phyloP scores from a whole-genome alignment of 2,113 vertebrate species.

The Oxyruncus cristatus region DNA sequence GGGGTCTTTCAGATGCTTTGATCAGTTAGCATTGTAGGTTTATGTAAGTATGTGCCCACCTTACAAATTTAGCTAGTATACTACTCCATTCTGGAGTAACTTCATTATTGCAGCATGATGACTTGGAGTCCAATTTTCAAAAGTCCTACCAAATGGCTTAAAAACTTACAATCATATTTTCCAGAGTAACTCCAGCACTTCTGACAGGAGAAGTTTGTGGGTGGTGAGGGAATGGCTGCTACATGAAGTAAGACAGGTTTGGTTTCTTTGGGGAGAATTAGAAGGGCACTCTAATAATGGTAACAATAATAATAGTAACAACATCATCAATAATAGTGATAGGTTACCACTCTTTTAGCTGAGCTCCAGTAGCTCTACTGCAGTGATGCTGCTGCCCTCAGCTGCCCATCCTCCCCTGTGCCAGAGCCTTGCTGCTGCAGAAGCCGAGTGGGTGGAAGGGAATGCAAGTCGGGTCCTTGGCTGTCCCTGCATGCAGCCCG shows the following conservation, averaged over 20 bases:
- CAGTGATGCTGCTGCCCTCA: constrained; percentile 20
- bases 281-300: neutral
- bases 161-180: neutral
- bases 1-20: neutral
- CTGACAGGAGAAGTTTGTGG: neutral
- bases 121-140: neutral
- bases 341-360: neutral
- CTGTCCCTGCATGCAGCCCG: fast-evolving
- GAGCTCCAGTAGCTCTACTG: neutral
- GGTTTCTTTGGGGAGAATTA: neutral
- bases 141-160: neutral
- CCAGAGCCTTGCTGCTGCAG: neutral
- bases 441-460: neutral
- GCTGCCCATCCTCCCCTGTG: constrained; percentile 23
- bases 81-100: neutral
- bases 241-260: neutral
- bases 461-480: fast-evolving
- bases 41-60: neutral
- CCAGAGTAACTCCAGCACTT: neutral
- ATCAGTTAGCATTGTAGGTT: neutral
- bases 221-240: neutral
- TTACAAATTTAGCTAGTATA: neutral
- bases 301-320: neutral
- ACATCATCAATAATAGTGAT: neutral
- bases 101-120: neutral